A percentile compares a stretch with the other conserved stretches of the same genome.
These are phyloP conservation scores for Fragum whitleyi DNA, from an alignment of 2,888 invertebrate species.

Conservation along the genomic window DNA sequence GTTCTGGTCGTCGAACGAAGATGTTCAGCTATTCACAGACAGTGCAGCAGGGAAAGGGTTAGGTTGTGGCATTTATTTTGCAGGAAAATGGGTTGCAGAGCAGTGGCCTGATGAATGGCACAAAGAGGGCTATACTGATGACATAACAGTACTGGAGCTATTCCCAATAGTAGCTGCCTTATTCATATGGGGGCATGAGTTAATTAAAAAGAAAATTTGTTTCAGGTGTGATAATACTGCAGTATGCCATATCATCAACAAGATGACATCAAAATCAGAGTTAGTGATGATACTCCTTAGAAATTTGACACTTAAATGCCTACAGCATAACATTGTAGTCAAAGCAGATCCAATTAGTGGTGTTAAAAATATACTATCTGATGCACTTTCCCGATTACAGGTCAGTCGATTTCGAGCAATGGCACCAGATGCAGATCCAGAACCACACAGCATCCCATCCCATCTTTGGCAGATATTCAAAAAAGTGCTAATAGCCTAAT, in stretches of 20 bases:
- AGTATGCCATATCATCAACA: constrained; percentile 35
- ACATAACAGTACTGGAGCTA: constrained; percentile 41
- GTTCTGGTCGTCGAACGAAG: constrained; percentile 39
- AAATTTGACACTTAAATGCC: constrained; percentile 27
- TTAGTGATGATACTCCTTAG: constrained; percentile 27
- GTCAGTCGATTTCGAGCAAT: constrained; percentile 6
- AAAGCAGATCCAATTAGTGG: constrained; percentile 34
- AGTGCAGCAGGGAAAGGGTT: constrained; percentile 31
- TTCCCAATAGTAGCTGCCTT: constrained; percentile 28
- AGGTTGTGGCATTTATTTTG: constrained; percentile 46
- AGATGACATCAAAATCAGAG: constrained; percentile 40
- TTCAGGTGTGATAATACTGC: constrained; percentile 39
- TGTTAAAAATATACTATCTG: not conserved
- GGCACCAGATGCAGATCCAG: constrained; percentile 29
- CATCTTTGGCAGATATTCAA: constrained; percentile 26
- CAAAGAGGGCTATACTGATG: constrained; percentile 12
- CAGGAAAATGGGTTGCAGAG: not conserved
- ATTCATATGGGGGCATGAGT: constrained; percentile 28
- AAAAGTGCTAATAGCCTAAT: constrained; percentile 11
- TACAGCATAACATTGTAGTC: constrained; percentile 28
- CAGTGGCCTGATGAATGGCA: constrained; percentile 33
- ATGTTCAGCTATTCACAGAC: constrained; percentile 40
- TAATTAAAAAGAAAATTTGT: constrained; percentile 31
- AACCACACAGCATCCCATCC: not conserved
- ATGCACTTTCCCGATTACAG: constrained; percentile 27